These are phyloP conservation scores for Hirudinaria manillensis DNA, from an alignment of 2,888 invertebrate genomes.

Conservation along the genomic window DNA sequence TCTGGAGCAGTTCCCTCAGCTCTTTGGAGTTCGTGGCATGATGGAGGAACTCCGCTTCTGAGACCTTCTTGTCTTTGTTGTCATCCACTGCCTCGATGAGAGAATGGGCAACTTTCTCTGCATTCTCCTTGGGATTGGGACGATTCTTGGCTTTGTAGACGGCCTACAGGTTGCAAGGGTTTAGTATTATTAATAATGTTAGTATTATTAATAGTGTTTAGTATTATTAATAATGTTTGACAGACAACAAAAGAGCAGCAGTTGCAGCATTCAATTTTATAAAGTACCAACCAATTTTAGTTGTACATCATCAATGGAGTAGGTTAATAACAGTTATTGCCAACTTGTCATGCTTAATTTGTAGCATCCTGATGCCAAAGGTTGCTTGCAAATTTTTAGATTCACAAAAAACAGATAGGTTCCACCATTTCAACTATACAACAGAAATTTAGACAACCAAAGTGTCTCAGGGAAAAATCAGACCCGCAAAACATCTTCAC, in stretches of 20 bases:
- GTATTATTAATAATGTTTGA: not conserved
- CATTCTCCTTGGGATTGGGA: constrained; percentile 12
- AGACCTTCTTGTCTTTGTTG: constrained; percentile 30
- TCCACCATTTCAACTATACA: no score
- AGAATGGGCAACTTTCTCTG: constrained; percentile 4
- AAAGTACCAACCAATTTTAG: no score
- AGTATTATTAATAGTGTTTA: not conserved
- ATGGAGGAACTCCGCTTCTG: constrained; percentile 32
- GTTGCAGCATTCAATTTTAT: not conserved
- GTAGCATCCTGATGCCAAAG: no score
- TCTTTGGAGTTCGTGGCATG: constrained; percentile 27
- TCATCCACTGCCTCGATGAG: constrained; percentile 27
- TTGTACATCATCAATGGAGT: no score
- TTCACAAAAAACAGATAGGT: no score
- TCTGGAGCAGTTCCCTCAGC: constrained; percentile 28
- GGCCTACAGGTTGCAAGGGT: constrained; percentile 10
- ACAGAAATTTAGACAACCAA: no score
- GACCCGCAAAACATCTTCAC: no score
- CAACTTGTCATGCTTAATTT: no score
- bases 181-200: not conserved
- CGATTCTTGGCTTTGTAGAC: constrained; percentile 27
- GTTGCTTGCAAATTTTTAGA: no score
- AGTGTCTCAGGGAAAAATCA: no score
- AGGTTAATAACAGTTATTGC: no score
- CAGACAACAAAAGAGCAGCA: no score